Evolutionary conservation across 1,140 invertebrate genomes (phyloP).

Genomic region (Apis mellifera): DNA sequence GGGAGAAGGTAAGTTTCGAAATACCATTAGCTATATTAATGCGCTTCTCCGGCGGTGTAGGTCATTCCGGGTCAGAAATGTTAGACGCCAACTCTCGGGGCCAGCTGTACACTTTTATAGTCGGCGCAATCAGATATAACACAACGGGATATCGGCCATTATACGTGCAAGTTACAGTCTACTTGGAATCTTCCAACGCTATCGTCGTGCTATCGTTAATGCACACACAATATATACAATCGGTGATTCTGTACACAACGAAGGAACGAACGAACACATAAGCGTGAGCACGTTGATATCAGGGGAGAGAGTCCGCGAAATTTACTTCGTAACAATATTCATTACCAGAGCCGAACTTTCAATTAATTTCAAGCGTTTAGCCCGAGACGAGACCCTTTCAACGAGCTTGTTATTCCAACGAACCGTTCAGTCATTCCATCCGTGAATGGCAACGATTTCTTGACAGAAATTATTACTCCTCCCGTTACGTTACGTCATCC

Average conservation of each 20-base stretch:
- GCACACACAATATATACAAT: neutral
- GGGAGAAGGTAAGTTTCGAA: slow-evolving; percentile 57
- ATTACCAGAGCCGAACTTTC: neutral
- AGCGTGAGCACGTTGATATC: neutral
- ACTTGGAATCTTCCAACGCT: neutral
- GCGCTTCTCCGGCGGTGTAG: slow-evolving; percentile 48
- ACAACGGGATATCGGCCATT: slow-evolving; percentile 13
- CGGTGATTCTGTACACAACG: neutral
- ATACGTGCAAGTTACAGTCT: neutral
- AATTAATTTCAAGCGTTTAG: neutral
- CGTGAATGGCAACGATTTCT: neutral
- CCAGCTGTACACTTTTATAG: slow-evolving; percentile 36
- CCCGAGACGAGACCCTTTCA: neutral
- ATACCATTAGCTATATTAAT: slow-evolving; percentile 65
- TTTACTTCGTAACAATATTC: slow-evolving; percentile 5
- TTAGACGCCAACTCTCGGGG: slow-evolving; percentile 32
- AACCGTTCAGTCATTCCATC: neutral
- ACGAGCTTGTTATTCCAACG: neutral
- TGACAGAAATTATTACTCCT: neutral
- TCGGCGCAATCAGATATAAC: slow-evolving; percentile 29
- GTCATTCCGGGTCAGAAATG: slow-evolving; percentile 55
- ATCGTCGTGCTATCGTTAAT: neutral
- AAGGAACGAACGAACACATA: neutral
- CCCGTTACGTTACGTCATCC: too few species aligned
- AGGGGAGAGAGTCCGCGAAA: neutral